Base-by-base conservation (phyloP, 2,888 invertebrate species). In the Hydroisotoma schaefferi region DNA sequence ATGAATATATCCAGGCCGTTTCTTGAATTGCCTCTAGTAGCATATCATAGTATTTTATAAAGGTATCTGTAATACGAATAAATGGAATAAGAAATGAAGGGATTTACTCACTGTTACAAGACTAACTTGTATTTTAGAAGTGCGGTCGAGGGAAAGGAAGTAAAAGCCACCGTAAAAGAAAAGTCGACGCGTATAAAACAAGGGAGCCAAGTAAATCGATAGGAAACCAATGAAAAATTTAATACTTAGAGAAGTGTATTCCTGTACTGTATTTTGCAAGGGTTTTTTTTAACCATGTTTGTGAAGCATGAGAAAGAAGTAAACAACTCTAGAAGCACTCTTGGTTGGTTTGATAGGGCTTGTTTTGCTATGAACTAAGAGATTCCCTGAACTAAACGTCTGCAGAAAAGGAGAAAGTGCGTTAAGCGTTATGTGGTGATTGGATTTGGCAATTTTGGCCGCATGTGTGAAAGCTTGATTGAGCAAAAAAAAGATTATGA, bases 171-270 rank as follows among this genome's bases (percentile, higher is more conserved):
- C 23, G 46, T 22, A 25, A 6, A 46, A 20, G 46, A 23, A 46
- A 46, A 46, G 46, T n/a, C n/a, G n/a, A n/a, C n/a, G n/a, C n/a
- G n/a, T n/a, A n/a, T n/a, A n/a, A n/a, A n/a, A n/a, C n/a, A n/a
- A n/a, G n/a, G n/a, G n/a, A n/a, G n/a, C n/a, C n/a, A n/a, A 43
- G 46, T 33, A 56, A 56, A 48, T 56, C 47, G 56, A 56, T 56
- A 15, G 40, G 18, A 38, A 56, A 26, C 56, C 56, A 56, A 56
- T 56, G 56, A 56, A 56, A 55, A 56, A 56, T 56, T 56, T 48
- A 56, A 23, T 37, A 47, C 25, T 18, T 2, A 29, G 46, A 33
- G 48, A 38, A 37, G 40, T 15, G n/a, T 27, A 23, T 29, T 23
- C 29, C 38, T 18, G 12, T 29, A 18, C 20, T 10, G 20, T 20